A percentile compares a stretch with the other conserved stretches of the same genome.
Evolutionary conservation across 1,140 invertebrate species (phyloP).

Genomic region (Drosophila trapezifrons): DNA sequence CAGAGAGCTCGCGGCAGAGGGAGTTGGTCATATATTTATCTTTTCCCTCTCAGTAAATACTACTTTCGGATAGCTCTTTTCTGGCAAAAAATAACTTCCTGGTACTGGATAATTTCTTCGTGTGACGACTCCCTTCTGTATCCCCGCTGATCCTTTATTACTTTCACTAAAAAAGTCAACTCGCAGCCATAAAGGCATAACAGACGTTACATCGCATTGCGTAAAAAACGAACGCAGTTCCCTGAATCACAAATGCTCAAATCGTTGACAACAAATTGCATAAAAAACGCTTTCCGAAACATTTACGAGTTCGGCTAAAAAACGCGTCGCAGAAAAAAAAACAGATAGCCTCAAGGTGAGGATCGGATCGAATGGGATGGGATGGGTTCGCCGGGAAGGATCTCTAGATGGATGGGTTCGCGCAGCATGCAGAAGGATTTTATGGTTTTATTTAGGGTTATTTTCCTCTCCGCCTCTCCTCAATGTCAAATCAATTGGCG

Average conservation of each 20-base stretch:
- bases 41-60: conserved; percentile 1
- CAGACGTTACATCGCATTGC: conserved; percentile 68
- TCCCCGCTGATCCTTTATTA: conserved; percentile 43
- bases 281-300: conserved; percentile 73
- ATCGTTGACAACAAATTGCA: conserved; percentile 75
- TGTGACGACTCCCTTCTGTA: conserved; percentile 16
- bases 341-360: conserved; percentile 58
- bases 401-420: conserved; percentile 23
- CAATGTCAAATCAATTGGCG: conserved; percentile 82
- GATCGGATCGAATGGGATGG: conserved; percentile 14
- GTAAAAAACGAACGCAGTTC: conserved; percentile 78
- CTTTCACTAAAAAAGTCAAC: conserved; percentile 77
- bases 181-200: conserved; percentile 58
- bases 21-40: not conserved
- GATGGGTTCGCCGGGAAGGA: conserved; percentile 33
- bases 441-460: conserved; percentile 83
- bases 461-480: conserved; percentile 44
- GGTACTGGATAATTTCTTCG: conserved; percentile 27
- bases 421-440: conserved; percentile 83
- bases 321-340: conserved; percentile 35
- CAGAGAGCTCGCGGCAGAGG: not conserved
- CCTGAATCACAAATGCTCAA: conserved; percentile 28
- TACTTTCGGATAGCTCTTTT: not conserved
- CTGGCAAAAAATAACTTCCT: conserved; percentile 32
- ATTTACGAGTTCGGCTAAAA: conserved; percentile 75